These are phyloP conservation scores for Trigoniulus corallinus DNA, from an alignment of 1,140 invertebrate genomes.

Conservation along the genomic window DNA sequence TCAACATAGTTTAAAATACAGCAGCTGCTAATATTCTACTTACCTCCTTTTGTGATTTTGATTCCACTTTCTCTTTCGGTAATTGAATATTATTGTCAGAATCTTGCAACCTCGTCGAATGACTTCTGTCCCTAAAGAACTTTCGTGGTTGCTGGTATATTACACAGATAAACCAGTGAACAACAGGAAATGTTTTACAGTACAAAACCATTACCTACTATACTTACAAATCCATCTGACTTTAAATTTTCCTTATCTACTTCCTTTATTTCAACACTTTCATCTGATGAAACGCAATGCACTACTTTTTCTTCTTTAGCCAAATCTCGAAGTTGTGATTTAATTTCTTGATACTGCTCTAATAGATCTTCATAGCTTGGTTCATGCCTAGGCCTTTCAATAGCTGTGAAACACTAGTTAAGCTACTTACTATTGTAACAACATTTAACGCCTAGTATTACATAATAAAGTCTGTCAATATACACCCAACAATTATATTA, in stretches of 20 bases:
- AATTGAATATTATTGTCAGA: background rate
- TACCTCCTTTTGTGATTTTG: conserved; percentile 1
- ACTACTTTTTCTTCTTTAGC: too few relatives aligned
- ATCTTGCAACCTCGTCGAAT: background rate
- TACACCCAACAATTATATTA: background rate
- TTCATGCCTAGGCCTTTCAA: background rate
- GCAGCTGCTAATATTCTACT: too few relatives aligned
- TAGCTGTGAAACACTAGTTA: too few relatives aligned
- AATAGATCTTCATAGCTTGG: conserved; percentile 2
- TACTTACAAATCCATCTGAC: background rate
- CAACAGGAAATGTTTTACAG: too few relatives aligned
- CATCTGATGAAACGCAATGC: background rate
- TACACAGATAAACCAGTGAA: too few relatives aligned
- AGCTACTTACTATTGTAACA: background rate
- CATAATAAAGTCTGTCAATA: background rate
- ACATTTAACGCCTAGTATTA: background rate
- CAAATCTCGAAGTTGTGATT: conserved; percentile 2
- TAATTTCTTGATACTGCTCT: background rate
- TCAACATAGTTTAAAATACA: too few relatives aligned
- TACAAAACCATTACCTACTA: background rate
- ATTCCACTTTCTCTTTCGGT: background rate
- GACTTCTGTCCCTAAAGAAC: too few relatives aligned
- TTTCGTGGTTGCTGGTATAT: too few relatives aligned
- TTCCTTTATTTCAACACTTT: background rate
- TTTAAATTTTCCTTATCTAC: background rate